These are phyloP conservation scores for Sitta carolinensis DNA, from an alignment of 2,797 vertebrate genomes.

Conservation along the genomic window DNA sequence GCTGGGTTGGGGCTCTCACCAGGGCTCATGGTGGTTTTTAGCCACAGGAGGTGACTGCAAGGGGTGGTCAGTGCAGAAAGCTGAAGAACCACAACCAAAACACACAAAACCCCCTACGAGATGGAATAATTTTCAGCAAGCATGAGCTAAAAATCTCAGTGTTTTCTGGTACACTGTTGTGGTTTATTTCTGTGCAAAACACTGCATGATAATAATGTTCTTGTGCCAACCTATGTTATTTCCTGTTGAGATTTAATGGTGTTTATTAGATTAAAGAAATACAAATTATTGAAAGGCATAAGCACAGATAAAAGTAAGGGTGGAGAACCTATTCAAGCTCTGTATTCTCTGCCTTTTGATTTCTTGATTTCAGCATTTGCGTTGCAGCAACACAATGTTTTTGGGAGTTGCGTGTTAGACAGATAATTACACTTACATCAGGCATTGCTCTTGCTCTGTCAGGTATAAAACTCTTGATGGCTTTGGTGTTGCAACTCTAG, in stretches of 20 bases:
- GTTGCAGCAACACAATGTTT: not conserved
- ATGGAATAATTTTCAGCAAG: not conserved
- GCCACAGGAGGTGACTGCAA: rapidly evolving
- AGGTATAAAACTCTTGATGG: not conserved
- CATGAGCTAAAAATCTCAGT: not conserved
- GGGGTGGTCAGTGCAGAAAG: not conserved
- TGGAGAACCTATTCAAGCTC: not conserved
- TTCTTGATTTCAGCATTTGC: not conserved
- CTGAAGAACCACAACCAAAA: not conserved
- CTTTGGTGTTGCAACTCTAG: not conserved
- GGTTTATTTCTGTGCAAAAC: not conserved
- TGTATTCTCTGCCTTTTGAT: not conserved
- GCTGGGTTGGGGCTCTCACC: not conserved
- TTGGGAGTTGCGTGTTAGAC: not conserved
- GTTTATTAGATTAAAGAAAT: constrained; percentile 28
- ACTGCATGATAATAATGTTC: not conserved
- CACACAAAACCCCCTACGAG: rapidly evolving
- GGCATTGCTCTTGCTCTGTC: not conserved
- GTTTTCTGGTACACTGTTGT: not conserved
- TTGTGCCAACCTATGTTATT: not conserved
- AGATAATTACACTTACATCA: not conserved
- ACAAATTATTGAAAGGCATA: not conserved
- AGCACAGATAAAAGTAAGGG: not conserved
- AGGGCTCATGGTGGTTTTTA: not conserved
- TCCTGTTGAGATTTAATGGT: not conserved